phyloP scores from a whole-genome alignment of 2,888 invertebrate species.

The Spisula solida region DNA sequence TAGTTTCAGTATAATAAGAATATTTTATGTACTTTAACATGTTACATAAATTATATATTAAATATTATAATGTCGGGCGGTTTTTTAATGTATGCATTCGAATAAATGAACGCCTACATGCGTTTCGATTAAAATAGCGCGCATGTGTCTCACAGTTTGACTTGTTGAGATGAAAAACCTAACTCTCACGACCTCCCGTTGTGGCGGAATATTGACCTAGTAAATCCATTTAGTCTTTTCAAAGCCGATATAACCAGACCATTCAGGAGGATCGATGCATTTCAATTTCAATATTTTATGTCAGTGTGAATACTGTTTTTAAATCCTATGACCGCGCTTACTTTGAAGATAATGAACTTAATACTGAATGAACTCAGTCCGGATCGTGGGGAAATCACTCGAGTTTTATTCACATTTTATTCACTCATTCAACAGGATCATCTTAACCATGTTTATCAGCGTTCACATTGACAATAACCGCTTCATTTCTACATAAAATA shows the following conservation, averaged over 20 bases:
- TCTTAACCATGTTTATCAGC: neutral
- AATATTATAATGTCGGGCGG: no score
- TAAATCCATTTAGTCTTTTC: slow-evolving; percentile 1
- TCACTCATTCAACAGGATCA: neutral
- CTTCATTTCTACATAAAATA: neutral
- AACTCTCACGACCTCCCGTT: neutral
- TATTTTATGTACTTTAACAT: no score
- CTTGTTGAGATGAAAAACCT: neutral
- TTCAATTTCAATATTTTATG: neutral
- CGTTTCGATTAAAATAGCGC: no score
- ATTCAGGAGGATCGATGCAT: neutral
- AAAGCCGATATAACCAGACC: neutral
- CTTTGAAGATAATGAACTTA: neutral
- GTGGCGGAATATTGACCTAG: neutral
- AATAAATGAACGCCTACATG: no score
- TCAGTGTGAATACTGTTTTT: neutral
- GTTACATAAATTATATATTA: no score
- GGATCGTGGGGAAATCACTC: neutral
- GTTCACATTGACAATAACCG: neutral
- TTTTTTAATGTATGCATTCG: no score
- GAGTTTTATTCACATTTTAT: neutral
- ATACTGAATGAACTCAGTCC: neutral
- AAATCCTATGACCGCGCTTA: neutral
- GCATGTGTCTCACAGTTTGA: neutral
- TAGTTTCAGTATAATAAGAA: no score